These are phyloP conservation scores for Actenoides hombroni DNA, from an alignment of 2,113 vertebrate genomes.

Conservation along the genomic window DNA sequence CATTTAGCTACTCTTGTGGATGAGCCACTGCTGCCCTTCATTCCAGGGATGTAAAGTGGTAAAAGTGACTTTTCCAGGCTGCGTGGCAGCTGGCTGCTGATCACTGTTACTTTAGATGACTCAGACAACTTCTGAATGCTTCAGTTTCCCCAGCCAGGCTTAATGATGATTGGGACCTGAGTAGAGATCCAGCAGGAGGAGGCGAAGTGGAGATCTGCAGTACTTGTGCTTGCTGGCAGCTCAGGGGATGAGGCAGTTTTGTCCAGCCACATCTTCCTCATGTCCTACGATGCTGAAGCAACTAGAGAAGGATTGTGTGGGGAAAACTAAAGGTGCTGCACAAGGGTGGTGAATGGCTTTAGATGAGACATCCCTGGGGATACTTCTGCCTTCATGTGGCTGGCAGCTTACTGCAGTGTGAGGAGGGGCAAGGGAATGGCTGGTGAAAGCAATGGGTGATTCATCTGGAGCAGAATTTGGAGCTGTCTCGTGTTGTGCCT, in stretches of 20 bases:
- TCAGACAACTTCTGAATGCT: neutral
- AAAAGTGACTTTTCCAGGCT: neutral
- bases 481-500: neutral
- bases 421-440: neutral
- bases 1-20: neutral
- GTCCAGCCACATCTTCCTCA: neutral
- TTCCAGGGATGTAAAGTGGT: slow-evolving; percentile 7
- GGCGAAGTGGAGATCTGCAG: neutral
- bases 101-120: neutral
- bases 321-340: neutral
- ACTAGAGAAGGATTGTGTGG: neutral
- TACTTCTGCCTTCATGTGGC: neutral
- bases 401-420: neutral
- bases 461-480: neutral
- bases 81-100: neutral
- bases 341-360: neutral
- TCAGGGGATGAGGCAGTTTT: neutral
- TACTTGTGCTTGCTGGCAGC: neutral
- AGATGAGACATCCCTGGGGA: neutral
- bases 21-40: neutral
- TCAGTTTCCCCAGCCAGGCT: neutral
- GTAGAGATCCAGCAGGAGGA: neutral
- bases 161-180: neutral
- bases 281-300: neutral
- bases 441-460: neutral